phyloP scores from a whole-genome alignment of 2,113 vertebrate genomes.

The Anhinga rufa region DNA sequence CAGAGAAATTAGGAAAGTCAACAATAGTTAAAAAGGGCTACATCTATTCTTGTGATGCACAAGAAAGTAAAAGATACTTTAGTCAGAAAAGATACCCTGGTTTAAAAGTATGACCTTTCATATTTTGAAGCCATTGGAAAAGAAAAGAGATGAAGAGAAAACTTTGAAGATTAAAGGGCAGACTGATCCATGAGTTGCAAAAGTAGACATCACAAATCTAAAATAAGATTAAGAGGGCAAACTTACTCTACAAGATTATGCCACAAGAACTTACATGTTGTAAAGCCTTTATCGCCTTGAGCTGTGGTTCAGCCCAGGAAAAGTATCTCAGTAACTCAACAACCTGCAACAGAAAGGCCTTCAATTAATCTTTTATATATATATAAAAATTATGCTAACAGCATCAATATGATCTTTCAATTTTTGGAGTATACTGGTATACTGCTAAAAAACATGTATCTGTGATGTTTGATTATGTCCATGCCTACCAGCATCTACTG shows the following conservation, averaged over 20 bases:
- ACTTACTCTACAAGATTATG: neutral
- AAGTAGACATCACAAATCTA: neutral
- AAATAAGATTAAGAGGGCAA: neutral
- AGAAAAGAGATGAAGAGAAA: neutral
- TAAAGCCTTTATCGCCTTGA: constrained; percentile 96
- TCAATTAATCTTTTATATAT: neutral
- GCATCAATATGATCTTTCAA: neutral
- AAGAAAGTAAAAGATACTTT: neutral
- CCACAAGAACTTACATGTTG: constrained; percentile 85
- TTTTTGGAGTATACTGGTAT: neutral
- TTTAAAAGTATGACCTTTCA: neutral
- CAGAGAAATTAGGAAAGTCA: neutral
- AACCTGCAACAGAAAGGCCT: constrained; percentile 76
- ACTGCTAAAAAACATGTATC: neutral
- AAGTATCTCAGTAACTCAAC: constrained; percentile 96
- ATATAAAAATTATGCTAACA: neutral
- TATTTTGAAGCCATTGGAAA: neutral
- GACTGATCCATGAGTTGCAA: neutral
- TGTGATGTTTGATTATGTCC: neutral
- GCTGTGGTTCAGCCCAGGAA: constrained; percentile 96
- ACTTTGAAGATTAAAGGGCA: neutral
- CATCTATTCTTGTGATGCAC: neutral
- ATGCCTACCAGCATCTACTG: neutral
- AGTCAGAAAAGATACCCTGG: neutral
- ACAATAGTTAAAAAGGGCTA: neutral